Evolutionary conservation across 1,140 invertebrate species (phyloP), one percentile per base, ranked within the genome.

Genomic region (Cyrtorhinus lividipennis): DNA sequence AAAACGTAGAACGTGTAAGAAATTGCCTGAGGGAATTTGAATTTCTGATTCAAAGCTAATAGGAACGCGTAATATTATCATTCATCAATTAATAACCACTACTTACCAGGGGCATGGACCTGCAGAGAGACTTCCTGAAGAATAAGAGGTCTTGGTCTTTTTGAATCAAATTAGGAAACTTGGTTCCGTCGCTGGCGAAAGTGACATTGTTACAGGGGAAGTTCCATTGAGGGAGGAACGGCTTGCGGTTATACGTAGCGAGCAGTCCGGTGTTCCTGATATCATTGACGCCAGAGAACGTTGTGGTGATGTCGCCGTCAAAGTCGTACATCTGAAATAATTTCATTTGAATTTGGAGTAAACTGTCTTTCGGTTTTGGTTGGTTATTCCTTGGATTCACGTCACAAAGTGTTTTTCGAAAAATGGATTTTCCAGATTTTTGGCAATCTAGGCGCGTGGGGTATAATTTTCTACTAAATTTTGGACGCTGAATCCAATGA

Each of bases 311-410:
- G 69, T 91, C 89, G 0, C 83, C 86, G 12, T 79, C 76, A 65
- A 91, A 90, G 66, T 90, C 85, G 69, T 92, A 92, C 88, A 91
- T 91, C 87, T 90, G 73, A 23, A 74, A 73, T 64, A 64, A 66
- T n/a, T n/a, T n/a, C n/a, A n/a, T n/a, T n/a, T n/a, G n/a, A n/a
- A 65, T n/a, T n/a, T n/a, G n/a, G n/a, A n/a, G n/a, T n/a, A n/a
- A n/a, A 59, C 60, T 63, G 10, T 1, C 2, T 25, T 48, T 13
- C 15, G 24, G n/a, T n/a, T n/a, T n/a, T n/a, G n/a, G n/a, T n/a
- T n/a, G n/a, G n/a, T n/a, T n/a, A n/a, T n/a, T n/a, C n/a, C n/a
- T n/a, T n/a, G n/a, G n/a, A n/a, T n/a, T n/a, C n/a, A n/a, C n/a
- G n/a, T n/a, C n/a, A n/a, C n/a, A n/a, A n/a, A n/a, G n/a, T n/a